Evolutionary conservation across 2,888 invertebrate species (phyloP).

Genomic region (Tetrapedia diversipes): DNA sequence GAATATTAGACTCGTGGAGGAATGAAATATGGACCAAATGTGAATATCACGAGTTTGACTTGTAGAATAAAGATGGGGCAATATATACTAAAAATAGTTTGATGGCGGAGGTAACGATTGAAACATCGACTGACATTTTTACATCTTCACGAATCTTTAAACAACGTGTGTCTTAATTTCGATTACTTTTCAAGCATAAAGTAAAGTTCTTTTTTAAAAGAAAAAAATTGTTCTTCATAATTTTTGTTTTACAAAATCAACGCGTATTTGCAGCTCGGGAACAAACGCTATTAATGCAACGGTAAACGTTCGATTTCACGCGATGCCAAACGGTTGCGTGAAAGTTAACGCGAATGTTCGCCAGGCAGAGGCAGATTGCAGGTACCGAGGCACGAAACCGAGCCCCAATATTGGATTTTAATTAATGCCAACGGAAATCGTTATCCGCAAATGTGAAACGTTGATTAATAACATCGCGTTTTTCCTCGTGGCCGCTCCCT

Average conservation of each 20-base stretch:
- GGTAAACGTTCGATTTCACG: constrained; percentile 11
- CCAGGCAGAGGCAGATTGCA: neutral
- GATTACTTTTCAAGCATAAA: too few species aligned
- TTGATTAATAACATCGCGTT: constrained; percentile 47
- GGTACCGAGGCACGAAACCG: constrained; percentile 19
- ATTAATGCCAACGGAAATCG: constrained; percentile 56
- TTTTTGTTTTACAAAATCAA: too few species aligned
- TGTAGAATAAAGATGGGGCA: too few species aligned
- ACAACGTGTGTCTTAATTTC: too few species aligned
- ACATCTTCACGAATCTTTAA: too few species aligned
- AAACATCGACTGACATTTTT: too few species aligned
- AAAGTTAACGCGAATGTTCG: constrained; percentile 23
- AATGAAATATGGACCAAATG: too few species aligned
- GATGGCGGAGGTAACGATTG: too few species aligned
- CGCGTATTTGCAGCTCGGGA: neutral
- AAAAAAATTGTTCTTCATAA: too few species aligned
- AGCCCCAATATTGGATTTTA: constrained; percentile 50
- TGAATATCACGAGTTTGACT: neutral
- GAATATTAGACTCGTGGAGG: too few species aligned
- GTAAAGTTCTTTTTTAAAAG: too few species aligned
- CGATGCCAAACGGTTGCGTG: neutral
- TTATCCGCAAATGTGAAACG: constrained; percentile 39
- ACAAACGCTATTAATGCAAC: neutral
- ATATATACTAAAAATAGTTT: too few species aligned
- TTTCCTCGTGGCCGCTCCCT: neutral